phyloP scores from a whole-genome alignment of 2,113 vertebrate species.

The Embiotoca jacksoni region DNA sequence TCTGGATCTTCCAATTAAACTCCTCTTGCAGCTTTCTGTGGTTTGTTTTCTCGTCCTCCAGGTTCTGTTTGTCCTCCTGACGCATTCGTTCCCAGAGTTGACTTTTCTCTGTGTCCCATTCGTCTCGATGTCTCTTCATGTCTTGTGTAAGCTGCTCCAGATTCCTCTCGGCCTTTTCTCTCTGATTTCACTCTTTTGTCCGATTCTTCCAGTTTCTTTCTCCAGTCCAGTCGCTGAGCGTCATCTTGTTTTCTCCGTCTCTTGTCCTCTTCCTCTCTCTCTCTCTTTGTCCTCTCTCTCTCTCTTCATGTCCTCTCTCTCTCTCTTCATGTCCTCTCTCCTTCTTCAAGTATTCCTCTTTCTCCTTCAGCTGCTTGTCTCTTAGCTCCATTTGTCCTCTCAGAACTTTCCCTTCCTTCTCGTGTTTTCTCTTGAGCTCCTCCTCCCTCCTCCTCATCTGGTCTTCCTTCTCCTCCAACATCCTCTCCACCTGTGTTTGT shows the following conservation, averaged over 20 bases:
- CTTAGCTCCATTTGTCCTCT: no score
- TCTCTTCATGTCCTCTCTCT: no score
- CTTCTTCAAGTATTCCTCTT: no score
- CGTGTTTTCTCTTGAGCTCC: not conserved
- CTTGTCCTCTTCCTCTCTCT: no score
- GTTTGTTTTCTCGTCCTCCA: conserved; percentile 20
- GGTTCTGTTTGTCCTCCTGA: conserved; percentile 19
- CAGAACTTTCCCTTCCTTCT: not conserved
- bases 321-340: no score
- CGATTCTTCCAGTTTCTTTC: no score
- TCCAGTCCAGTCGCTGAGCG: no score
- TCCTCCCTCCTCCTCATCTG: not conserved
- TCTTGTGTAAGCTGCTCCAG: conserved; percentile 12
- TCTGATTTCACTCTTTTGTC: conserved; percentile 19
- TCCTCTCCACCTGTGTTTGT: not conserved
- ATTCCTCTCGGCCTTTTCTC: conserved; percentile 15
- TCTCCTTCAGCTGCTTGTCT: no score
- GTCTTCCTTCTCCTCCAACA: not conserved
- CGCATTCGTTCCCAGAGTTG: conserved; percentile 3
- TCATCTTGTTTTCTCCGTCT: no score
- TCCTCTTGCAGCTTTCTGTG: conserved; percentile 10
- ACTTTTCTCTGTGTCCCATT: not conserved
- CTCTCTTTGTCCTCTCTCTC: no score
- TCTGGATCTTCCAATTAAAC: not conserved
- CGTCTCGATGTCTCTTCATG: conserved; percentile 22